Percentiles rank a stretch among this genome's conserved stretches.
These are phyloP conservation scores for Pyrochroa serraticornis DNA, from an alignment of 2,888 invertebrate genomes.

Conservation along the genomic window DNA sequence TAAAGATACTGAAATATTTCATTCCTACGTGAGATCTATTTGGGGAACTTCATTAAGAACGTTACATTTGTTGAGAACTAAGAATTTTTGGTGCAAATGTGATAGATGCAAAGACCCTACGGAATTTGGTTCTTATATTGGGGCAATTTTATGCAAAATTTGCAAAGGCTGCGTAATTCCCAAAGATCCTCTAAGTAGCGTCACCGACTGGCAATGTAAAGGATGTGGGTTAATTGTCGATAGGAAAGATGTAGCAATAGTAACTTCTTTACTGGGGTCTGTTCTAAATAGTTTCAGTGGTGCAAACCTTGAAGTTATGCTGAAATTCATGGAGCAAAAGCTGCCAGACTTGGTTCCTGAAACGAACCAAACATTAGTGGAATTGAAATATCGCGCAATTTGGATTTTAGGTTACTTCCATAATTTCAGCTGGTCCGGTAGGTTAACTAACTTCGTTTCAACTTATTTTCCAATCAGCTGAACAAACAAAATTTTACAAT, in stretches of 20 bases:
- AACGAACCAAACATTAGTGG: slow-evolving; percentile 67
- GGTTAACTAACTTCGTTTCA: slow-evolving; percentile 17
- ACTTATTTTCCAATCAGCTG: too few relatives aligned
- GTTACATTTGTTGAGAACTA: slow-evolving; percentile 67
- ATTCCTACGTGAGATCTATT: slow-evolving; percentile 68
- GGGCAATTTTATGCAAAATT: slow-evolving; percentile 49
- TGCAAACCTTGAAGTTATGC: slow-evolving; percentile 61
- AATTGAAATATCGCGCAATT: slow-evolving; percentile 68
- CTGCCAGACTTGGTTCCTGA: slow-evolving; percentile 63
- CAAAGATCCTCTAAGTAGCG: slow-evolving; percentile 60
- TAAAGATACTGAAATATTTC: slow-evolving; percentile 68
- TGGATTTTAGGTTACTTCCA: slow-evolving; percentile 66
- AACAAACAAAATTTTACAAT: too few relatives aligned
- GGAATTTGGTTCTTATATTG: slow-evolving; percentile 63
- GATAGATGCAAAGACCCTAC: slow-evolving; percentile 70
- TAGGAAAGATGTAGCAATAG: slow-evolving; percentile 60
- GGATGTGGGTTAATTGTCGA: slow-evolving; percentile 62
- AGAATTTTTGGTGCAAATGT: slow-evolving; percentile 73
- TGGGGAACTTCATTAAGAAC: slow-evolving; percentile 73
- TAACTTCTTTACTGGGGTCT: slow-evolving; percentile 63
- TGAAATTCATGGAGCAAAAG: slow-evolving; percentile 63
- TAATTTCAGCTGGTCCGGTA: slow-evolving; percentile 66
- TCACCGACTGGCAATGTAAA: slow-evolving; percentile 66
- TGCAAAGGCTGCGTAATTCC: slow-evolving; percentile 65
- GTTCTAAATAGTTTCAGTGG: slow-evolving; percentile 62